A percentile compares a stretch with the other conserved stretches of the same genome.
These are phyloP conservation scores for Cyphomyrus plagiostoma DNA, from an alignment of 2,113 vertebrate species.

Conservation along the genomic window DNA sequence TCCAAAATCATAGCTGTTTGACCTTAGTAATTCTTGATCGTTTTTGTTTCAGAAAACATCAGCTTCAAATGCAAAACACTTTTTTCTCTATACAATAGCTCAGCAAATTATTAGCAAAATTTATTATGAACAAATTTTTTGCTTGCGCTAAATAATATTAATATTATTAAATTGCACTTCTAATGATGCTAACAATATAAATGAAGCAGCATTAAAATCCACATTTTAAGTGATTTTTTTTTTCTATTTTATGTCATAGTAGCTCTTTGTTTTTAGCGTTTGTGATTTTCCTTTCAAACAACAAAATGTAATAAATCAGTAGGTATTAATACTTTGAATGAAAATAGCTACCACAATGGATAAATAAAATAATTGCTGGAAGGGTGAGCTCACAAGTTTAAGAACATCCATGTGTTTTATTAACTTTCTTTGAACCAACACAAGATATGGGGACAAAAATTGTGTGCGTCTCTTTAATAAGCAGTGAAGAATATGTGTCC, in stretches of 20 bases:
- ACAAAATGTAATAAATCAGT: background rate
- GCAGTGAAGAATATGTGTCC: slow-evolving; percentile 12
- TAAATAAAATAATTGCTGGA: background rate
- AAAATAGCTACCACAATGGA: background rate
- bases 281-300: background rate
- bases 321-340: background rate
- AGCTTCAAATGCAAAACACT: background rate
- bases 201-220: background rate
- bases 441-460: background rate
- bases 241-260: background rate
- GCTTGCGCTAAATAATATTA: background rate
- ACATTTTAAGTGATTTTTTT: background rate
- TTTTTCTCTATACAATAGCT: background rate
- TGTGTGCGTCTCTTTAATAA: background rate
- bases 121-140: background rate
- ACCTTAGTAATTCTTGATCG: background rate
- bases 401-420: background rate
- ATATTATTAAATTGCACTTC: background rate
- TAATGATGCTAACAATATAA: background rate
- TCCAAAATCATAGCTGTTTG: background rate
- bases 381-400: background rate
- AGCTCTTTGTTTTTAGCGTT: background rate
- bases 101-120: background rate
- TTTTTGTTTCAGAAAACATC: background rate
- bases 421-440: slow-evolving; percentile 5